A percentile compares a stretch with the other conserved stretches of the same genome.
These are phyloP conservation scores for Drosophila bocqueti DNA, from an alignment of 1,140 invertebrate genomes.

Conservation along the genomic window DNA sequence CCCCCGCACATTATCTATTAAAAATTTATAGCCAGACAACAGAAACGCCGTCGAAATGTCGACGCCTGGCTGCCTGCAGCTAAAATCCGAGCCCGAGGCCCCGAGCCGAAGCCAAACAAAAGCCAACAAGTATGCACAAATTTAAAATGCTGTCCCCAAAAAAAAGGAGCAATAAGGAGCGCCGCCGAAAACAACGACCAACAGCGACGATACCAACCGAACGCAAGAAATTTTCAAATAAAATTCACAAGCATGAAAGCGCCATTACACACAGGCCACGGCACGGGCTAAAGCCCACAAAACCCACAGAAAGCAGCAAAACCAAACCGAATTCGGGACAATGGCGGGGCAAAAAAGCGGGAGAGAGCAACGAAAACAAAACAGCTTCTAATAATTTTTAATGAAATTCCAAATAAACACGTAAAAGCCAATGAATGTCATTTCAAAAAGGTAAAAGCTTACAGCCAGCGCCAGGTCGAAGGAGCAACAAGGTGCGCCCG, in stretches of 20 bases:
- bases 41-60: conserved; percentile 66
- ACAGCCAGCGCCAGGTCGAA: conserved; percentile 20
- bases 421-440: conserved; percentile 82
- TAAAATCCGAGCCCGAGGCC: conserved; percentile 11
- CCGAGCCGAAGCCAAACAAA: conserved; percentile 59
- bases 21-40: conserved; percentile 78
- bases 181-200: conserved; percentile 29
- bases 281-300: conserved; percentile 57
- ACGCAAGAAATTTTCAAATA: conserved; percentile 82
- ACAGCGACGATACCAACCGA: conserved; percentile 57
- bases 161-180: conserved; percentile 12
- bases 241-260: conserved; percentile 81
- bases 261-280: conserved; percentile 70
- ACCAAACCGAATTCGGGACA: conserved; percentile 26
- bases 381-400: conserved; percentile 83
- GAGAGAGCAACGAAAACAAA: conserved; percentile 60
- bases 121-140: conserved; percentile 81
- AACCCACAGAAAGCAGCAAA: conserved; percentile 63
- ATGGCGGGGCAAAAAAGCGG: background rate
- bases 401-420: conserved; percentile 83
- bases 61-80: conserved; percentile 57
- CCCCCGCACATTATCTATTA: conserved; percentile 80
- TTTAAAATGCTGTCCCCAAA: conserved; percentile 70
- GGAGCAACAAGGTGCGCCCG: conserved; percentile 71
- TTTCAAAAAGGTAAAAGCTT: conserved; percentile 81